Conservation (phyloP, 2,797 vertebrate species). For the Myotis pilosus region DNA sequence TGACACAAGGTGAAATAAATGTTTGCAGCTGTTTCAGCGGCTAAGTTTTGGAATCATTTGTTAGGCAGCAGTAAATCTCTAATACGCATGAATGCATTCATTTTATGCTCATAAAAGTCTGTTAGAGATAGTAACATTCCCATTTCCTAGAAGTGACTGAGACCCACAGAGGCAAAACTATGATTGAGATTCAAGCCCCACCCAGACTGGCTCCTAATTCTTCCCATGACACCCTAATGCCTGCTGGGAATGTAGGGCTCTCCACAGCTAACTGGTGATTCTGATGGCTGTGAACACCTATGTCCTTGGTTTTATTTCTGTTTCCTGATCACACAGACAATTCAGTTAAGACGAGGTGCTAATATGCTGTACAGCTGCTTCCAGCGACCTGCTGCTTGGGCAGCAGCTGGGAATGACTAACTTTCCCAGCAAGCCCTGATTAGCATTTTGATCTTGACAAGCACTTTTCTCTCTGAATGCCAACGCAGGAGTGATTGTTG, state of each 20-base stretch:
- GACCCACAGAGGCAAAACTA: background rate
- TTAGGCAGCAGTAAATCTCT: background rate
- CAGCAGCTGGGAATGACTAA: constrained; percentile 77
- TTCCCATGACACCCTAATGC: background rate
- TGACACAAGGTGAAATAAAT: background rate
- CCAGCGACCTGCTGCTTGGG: constrained; percentile 57
- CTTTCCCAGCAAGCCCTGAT: constrained; percentile 81
- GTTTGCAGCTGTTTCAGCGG: background rate
- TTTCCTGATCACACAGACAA: constrained; percentile 20
- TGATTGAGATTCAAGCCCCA: background rate
- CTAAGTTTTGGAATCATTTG: background rate
- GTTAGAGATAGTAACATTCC: background rate
- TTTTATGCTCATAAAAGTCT: background rate
- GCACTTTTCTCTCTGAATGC: constrained; percentile 81
- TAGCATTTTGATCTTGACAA: constrained; percentile 85
- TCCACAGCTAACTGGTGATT: background rate
- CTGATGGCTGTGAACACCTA: background rate
- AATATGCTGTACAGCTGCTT: constrained; percentile 69
- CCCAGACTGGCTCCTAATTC: background rate
- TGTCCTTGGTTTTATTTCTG: background rate
- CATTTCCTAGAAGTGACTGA: background rate
- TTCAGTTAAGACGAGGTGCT: constrained; percentile 53
- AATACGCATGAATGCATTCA: background rate
- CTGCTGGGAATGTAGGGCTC: background rate
- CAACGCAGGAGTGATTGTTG: constrained; percentile 79